Conservation (phyloP, 1,140 invertebrate genomes). For the Zaprionus capensis region DNA sequence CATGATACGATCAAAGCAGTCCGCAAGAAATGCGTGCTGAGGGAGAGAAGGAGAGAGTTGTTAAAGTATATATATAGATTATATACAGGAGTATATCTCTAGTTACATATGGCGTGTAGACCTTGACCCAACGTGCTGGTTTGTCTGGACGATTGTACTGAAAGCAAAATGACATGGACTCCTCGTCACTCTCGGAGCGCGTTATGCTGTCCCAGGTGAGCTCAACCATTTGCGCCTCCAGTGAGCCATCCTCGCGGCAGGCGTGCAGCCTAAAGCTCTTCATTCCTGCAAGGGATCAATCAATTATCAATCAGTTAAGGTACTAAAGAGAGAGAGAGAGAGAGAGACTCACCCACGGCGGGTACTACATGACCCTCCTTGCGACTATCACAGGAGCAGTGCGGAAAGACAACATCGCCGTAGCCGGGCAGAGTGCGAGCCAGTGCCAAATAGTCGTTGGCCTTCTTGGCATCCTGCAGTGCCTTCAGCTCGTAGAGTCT, state of each 20-base stretch:
- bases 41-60: not conserved
- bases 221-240: slow-evolving; percentile 94
- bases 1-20: slow-evolving; percentile 97
- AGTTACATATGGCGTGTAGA: slow-evolving; percentile 95
- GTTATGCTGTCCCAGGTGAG: slow-evolving; percentile 93
- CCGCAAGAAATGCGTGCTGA: slow-evolving; percentile 95
- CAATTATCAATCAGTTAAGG: not conserved
- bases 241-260: slow-evolving; percentile 93
- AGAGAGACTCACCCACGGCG: slow-evolving; percentile 86
- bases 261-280: slow-evolving; percentile 93
- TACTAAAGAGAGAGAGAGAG: not conserved
- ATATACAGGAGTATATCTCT: not conserved
- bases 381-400: slow-evolving; percentile 96
- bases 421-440: slow-evolving; percentile 95
- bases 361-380: slow-evolving; percentile 96
- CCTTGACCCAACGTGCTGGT: slow-evolving; percentile 93
- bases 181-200: slow-evolving; percentile 95
- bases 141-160: slow-evolving; percentile 93
- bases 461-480: slow-evolving; percentile 94
- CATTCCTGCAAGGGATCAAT: slow-evolving; percentile 79
- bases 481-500: slow-evolving; percentile 97
- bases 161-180: slow-evolving; percentile 95
- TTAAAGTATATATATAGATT: not conserved
- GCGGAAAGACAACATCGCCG: slow-evolving; percentile 96
- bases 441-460: slow-evolving; percentile 94